Conservation (phyloP, 2,797 vertebrate species). For the Galagoides demidoff region DNA sequence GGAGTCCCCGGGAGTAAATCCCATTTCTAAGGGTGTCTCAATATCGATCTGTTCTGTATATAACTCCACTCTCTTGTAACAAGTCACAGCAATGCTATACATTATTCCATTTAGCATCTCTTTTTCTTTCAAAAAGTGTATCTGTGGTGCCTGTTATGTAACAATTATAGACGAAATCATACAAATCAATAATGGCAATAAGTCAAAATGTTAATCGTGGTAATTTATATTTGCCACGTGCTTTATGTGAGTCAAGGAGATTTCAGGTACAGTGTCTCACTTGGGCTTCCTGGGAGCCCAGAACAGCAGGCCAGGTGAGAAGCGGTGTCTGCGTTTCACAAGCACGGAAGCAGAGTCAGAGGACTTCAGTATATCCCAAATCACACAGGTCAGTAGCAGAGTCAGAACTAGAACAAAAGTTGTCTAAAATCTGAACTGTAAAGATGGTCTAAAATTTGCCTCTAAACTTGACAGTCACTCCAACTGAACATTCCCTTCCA, state of each 20-base stretch:
- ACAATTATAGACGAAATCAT: neutral
- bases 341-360: neutral
- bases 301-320: neutral
- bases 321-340: neutral
- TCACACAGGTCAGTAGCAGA: neutral
- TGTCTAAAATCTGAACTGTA: neutral
- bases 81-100: neutral
- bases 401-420: neutral
- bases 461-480: neutral
- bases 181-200: neutral
- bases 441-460: conserved; percentile 5
- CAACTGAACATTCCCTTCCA: neutral
- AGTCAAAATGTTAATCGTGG: neutral
- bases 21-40: conserved; percentile 11
- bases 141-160: neutral
- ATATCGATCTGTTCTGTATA: conserved; percentile 4
- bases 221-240: neutral
- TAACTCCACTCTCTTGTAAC: neutral
- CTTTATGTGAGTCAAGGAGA: neutral
- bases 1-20: neutral
- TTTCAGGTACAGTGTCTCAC: neutral
- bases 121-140: conserved; percentile 15
- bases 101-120: neutral
- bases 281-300: neutral
- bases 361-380: neutral